Conservation (phyloP, 92 coral and sea anemone species). For the Umimayanthus chanpuru region DNA sequence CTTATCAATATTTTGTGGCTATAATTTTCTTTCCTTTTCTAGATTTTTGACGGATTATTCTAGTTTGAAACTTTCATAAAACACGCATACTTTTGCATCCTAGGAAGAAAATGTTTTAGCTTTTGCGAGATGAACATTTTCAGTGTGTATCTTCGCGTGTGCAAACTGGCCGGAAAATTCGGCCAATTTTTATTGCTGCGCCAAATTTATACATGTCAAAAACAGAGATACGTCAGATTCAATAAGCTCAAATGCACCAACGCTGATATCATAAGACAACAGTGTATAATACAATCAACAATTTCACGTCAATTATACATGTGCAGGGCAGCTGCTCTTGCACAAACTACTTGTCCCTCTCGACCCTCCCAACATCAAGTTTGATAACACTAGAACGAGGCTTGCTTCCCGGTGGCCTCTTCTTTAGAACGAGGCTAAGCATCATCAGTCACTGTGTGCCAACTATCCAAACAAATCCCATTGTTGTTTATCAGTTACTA, state of each 20-base stretch:
- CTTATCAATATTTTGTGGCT: not conserved
- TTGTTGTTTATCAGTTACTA: not conserved
- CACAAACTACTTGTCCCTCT: constrained; percentile 8
- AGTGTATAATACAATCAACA: not conserved
- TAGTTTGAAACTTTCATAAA: no score
- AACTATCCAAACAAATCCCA: not conserved
- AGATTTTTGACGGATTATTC: not conserved
- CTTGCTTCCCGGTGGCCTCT: not conserved
- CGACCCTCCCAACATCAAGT: not conserved
- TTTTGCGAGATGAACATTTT: not conserved
- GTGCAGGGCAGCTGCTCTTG: not conserved
- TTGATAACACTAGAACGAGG: not conserved
- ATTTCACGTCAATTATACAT: no score
- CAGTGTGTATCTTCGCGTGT: not conserved
- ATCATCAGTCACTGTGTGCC: not conserved
- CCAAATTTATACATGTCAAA: no score
- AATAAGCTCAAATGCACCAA: no score
- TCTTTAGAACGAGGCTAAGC: not conserved
- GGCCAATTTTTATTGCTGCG: not conserved
- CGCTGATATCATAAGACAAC: not conserved
- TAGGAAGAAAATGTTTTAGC: not conserved
- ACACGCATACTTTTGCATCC: not conserved
- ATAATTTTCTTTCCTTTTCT: not conserved
- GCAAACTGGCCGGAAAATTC: not conserved
- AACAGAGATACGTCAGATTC: no score